These are phyloP conservation scores for Ifrita kowaldi DNA, from an alignment of 2,113 vertebrate species.

Conservation along the genomic window DNA sequence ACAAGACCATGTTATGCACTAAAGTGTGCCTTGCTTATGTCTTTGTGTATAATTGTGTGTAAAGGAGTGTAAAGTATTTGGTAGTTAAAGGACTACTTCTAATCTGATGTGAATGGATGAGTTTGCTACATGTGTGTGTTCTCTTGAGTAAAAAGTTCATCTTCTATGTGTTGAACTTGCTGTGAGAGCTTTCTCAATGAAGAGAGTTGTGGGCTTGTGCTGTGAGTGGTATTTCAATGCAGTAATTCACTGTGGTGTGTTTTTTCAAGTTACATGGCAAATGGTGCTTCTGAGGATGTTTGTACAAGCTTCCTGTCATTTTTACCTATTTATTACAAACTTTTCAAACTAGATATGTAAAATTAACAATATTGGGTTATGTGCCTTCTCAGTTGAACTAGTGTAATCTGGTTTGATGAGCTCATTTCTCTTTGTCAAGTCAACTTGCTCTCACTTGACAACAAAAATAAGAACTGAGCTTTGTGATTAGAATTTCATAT, in stretches of 20 bases:
- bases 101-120: background rate
- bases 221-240: background rate
- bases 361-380: background rate
- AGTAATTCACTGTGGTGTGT: background rate
- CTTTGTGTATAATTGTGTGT: background rate
- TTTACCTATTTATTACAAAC: background rate
- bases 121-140: background rate
- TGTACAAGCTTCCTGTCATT: background rate
- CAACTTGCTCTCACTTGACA: background rate
- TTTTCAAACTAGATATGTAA: background rate
- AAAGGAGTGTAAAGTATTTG: background rate
- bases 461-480: background rate
- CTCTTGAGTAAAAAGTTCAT: background rate
- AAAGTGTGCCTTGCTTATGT: background rate
- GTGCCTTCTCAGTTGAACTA: background rate
- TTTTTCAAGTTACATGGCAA: background rate
- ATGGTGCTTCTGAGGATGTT: background rate
- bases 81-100: background rate
- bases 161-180: background rate
- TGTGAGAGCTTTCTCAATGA: background rate
- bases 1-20: background rate
- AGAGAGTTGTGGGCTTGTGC: background rate
- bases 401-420: background rate
- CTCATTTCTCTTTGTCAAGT: background rate
- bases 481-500: background rate